Percentiles rank a stretch among this genome's conserved stretches.
Conservation (phyloP, 2,113 vertebrate genomes). For the Hemicordylus capensis region DNA sequence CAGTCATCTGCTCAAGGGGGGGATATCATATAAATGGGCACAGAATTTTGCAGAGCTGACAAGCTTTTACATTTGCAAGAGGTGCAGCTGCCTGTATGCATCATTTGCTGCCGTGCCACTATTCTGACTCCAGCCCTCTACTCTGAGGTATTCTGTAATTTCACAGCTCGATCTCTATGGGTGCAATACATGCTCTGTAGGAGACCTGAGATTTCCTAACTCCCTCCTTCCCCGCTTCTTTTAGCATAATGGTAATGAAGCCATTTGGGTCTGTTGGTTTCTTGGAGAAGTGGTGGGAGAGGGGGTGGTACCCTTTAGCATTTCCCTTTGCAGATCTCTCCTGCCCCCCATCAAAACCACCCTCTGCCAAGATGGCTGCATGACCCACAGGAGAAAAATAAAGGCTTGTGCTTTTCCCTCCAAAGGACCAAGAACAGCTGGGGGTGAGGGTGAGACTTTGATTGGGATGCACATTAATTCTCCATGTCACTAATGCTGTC, state of each 20-base stretch:
- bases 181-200: background rate
- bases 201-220: background rate
- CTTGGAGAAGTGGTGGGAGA: background rate
- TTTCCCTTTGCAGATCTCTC: too few species aligned
- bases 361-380: background rate
- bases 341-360: background rate
- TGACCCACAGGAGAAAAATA: background rate
- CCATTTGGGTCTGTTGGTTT: background rate
- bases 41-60: background rate
- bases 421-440: background rate
- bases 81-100: background rate
- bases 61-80: background rate
- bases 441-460: background rate
- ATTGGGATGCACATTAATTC: too few species aligned
- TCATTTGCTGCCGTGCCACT: background rate
- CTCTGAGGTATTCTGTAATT: conserved; percentile 1
- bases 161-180: background rate
- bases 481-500: too few species aligned
- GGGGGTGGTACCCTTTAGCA: background rate
- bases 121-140: background rate
- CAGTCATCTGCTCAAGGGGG: background rate
- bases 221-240: background rate
- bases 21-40: background rate
- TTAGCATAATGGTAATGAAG: background rate
- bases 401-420: background rate